Base-by-base conservation (phyloP, 2,113 vertebrate species). In the Calyptommatus sinebrachiatus region DNA sequence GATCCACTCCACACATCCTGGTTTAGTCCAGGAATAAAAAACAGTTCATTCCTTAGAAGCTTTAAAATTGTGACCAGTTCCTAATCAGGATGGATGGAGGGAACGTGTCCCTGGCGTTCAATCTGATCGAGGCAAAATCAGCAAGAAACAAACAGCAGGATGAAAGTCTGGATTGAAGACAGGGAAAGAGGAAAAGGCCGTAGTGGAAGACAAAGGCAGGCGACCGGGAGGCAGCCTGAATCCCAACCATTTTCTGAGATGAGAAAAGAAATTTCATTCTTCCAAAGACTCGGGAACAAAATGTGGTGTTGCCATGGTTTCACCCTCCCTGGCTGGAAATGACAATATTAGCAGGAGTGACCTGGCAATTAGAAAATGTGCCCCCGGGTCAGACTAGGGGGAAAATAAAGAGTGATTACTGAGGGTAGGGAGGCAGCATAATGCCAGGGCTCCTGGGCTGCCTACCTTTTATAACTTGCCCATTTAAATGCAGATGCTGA, bases 301-400 rank as follows among this genome's bases (percentile, higher is more conserved):
- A 79, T 80, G 82, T 62, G 73, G 88, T 10, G 78, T 86, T 88
- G 74, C 88, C 79, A 74, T 86, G 82, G 86, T 89, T 88, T 92
- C 89, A 63, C 76, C 69, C 83, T 77, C 88, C 79, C 79, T 70
- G 81, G 88, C 89, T 90, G 93, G 94, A 95, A 95, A 94, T 94
- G 90, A 92, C 91, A 84, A 83, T 79, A 82, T 88, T 85, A 89
- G 83, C 82, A 71, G 73, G 82, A 68, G 89, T 89, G 84, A 91
- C 80, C 86, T 87, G 89, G 89, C 89, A 90, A 90, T 92, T 89
- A 90, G 87, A 89, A 90, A 79, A 84, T 79, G 89, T 92, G 92
- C 90, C 89, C 88, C 88, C 90, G 91, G 90, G 90, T 92, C 89
- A 91, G 88, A 78, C 89, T 89, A 79, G 2, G 62, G 86, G 88